Evolutionary conservation across 2,888 invertebrate genomes (phyloP).

Genomic region (Thysanoteuthis rhombus): DNA sequence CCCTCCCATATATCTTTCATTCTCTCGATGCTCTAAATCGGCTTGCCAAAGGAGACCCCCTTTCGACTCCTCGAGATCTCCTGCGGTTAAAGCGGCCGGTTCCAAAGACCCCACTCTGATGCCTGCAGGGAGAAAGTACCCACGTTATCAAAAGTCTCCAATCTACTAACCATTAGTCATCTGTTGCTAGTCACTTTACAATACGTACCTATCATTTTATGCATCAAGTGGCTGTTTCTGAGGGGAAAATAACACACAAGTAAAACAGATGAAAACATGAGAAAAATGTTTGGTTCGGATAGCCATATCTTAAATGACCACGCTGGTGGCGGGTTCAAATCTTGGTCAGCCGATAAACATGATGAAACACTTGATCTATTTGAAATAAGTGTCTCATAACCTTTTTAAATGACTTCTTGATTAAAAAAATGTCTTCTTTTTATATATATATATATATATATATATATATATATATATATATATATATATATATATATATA

Average conservation of each 20-base stretch:
- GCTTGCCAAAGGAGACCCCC: background rate
- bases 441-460: no score
- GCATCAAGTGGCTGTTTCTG: background rate
- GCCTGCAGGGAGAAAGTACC: background rate
- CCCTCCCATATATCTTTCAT: background rate
- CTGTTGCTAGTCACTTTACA: background rate
- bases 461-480: no score
- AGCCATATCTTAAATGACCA: background rate
- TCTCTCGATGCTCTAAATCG: background rate
- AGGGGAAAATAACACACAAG: background rate
- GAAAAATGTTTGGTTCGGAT: background rate
- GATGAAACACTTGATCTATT: slow-evolving; percentile 12
- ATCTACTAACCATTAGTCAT: background rate
- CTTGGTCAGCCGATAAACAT: background rate
- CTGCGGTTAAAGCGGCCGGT: background rate
- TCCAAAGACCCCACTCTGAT: background rate
- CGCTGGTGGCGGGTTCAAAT: background rate
- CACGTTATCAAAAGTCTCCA: background rate
- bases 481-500: no score
- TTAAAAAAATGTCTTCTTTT: background rate
- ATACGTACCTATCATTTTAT: background rate
- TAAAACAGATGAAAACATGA: background rate
- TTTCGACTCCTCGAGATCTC: background rate
- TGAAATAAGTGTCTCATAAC: background rate
- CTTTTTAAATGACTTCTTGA: background rate